These are phyloP conservation scores for Nipponia nippon DNA, from an alignment of 2,113 vertebrate genomes.

Conservation along the genomic window DNA sequence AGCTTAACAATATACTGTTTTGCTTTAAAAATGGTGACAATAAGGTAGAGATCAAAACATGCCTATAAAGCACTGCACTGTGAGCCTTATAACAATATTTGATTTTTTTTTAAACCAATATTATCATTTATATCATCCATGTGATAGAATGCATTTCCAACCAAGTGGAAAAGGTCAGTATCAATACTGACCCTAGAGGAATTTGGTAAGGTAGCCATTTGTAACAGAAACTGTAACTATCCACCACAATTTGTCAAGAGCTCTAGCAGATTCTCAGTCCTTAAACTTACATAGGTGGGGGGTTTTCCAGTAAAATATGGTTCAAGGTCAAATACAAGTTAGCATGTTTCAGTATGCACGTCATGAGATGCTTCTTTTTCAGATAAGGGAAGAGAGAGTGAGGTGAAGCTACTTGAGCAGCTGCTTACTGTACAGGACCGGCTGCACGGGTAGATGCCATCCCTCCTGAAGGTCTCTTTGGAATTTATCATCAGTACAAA, in stretches of 20 bases:
- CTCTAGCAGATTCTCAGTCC: background rate
- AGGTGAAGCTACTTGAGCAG: background rate
- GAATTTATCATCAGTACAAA: background rate
- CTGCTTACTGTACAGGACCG: background rate
- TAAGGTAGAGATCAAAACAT: background rate
- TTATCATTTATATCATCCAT: background rate
- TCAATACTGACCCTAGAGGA: background rate
- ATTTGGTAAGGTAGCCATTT: background rate
- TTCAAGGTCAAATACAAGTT: background rate
- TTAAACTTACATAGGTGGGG: background rate
- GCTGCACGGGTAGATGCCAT: background rate
- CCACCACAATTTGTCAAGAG: background rate
- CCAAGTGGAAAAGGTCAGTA: background rate
- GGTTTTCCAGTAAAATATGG: background rate
- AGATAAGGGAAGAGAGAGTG: background rate
- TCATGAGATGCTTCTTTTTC: background rate
- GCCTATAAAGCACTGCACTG: background rate
- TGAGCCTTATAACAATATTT: background rate
- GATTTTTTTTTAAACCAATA: background rate
- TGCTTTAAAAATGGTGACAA: background rate
- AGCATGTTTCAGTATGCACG: background rate
- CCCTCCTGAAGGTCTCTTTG: background rate
- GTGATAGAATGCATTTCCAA: background rate
- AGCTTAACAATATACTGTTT: background rate
- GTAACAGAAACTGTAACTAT: background rate